Conservation (phyloP, 2,888 invertebrate genomes). For the Scaeva pyrastri region DNA sequence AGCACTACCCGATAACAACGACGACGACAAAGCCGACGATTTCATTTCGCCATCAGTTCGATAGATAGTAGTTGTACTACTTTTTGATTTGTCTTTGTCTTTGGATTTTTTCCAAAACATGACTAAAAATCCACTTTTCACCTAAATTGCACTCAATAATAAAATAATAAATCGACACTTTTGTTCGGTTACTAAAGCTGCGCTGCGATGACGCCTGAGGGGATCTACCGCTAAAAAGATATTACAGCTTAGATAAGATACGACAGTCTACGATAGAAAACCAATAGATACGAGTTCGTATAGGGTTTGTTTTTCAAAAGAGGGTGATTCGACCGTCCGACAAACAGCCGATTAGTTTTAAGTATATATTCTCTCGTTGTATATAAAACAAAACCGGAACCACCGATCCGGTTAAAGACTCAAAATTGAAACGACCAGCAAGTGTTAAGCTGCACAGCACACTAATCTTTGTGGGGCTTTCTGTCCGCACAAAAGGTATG, state of each 20-base stretch:
- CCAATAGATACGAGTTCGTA: neutral
- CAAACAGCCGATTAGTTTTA: slow-evolving; percentile 12
- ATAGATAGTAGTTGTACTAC: slow-evolving; percentile 25
- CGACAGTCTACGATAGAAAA: slow-evolving; percentile 16
- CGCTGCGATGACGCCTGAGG: neutral
- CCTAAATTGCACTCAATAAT: slow-evolving; percentile 12
- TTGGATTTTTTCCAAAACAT: slow-evolving; percentile 64
- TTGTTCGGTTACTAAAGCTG: neutral
- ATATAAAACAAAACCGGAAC: neutral
- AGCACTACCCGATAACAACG: slow-evolving; percentile 12
- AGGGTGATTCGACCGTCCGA: neutral
- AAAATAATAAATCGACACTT: neutral
- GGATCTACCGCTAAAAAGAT: neutral
- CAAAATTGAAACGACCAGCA: neutral
- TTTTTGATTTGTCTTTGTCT: slow-evolving; percentile 54
- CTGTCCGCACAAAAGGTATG: slow-evolving; percentile 44
- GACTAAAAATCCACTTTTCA: slow-evolving; percentile 21
- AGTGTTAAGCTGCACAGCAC: slow-evolving; percentile 20
- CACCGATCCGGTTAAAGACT: slow-evolving; percentile 28
- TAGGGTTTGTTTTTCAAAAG: neutral
- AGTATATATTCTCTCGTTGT: neutral
- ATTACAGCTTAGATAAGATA: slow-evolving; percentile 46
- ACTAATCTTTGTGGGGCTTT: neutral
- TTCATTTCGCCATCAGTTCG: slow-evolving; percentile 28
- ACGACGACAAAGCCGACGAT: no score